phyloP scores from a whole-genome alignment of 2,888 invertebrate genomes.

The Omphaloscelis lunosa region DNA sequence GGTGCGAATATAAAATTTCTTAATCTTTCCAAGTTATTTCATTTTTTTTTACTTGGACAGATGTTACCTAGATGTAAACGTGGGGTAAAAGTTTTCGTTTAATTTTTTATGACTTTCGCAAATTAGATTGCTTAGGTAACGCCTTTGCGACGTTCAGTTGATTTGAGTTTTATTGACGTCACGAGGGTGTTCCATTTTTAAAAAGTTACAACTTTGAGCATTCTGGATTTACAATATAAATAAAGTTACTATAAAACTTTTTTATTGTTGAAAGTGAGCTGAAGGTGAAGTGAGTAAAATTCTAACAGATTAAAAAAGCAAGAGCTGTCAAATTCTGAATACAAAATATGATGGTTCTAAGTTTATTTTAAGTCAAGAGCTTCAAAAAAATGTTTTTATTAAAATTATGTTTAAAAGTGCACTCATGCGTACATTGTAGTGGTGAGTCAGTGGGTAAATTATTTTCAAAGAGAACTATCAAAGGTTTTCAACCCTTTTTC shows the following conservation, averaged over 20 bases:
- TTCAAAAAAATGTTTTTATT: slow-evolving; percentile 2
- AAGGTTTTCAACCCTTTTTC: slow-evolving; percentile 18
- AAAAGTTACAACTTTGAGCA: slow-evolving; percentile 48
- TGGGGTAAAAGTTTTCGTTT: slow-evolving; percentile 77
- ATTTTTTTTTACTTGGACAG: slow-evolving; percentile 77
- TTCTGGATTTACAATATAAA: slow-evolving; percentile 27
- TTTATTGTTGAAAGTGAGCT: slow-evolving; percentile 40
- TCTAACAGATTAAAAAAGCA: slow-evolving; percentile 15
- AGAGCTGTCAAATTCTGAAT: not conserved
- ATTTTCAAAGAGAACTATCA: slow-evolving; percentile 20
- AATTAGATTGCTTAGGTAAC: slow-evolving; percentile 68
- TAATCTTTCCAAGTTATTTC: slow-evolving; percentile 74
- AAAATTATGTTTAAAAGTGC: not conserved
- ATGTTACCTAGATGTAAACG: slow-evolving; percentile 78
- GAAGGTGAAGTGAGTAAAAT: slow-evolving; percentile 19
- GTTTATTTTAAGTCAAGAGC: not conserved
- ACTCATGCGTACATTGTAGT: not conserved
- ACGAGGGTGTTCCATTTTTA: slow-evolving; percentile 46
- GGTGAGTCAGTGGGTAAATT: slow-evolving; percentile 3
- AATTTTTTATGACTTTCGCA: slow-evolving; percentile 74
- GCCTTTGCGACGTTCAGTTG: slow-evolving; percentile 48
- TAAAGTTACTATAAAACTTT: slow-evolving; percentile 31
- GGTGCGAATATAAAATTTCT: slow-evolving; percentile 66
- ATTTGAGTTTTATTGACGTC: slow-evolving; percentile 52
- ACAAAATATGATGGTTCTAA: not conserved